Conservation (phyloP, 2,113 vertebrate species). For the Atractosteus spatula region DNA sequence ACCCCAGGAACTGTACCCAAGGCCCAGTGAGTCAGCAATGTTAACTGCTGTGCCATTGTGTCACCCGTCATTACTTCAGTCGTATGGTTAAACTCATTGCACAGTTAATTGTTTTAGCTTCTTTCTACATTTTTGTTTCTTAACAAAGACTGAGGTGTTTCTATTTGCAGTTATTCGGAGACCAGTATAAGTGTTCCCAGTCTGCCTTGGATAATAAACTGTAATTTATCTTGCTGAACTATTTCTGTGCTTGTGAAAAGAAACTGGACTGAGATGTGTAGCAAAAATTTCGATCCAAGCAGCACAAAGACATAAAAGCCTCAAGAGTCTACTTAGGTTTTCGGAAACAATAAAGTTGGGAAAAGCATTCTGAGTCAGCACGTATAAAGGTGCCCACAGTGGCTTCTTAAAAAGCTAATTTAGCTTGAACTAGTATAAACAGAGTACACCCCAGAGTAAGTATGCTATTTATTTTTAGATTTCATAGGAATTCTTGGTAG, state of each 20-base stretch:
- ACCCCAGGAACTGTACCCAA: too few species aligned
- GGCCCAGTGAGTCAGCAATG: too few species aligned
- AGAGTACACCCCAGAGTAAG: neutral
- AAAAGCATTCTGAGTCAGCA: slow-evolving; percentile 4
- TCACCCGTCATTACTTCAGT: too few species aligned
- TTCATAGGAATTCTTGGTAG: neutral
- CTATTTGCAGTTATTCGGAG: too few species aligned
- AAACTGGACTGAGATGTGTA: neutral
- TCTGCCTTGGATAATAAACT: neutral
- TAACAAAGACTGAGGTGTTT: too few species aligned
- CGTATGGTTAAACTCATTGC: too few species aligned
- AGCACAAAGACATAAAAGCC: neutral
- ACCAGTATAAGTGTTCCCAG: neutral
- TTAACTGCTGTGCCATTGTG: too few species aligned
- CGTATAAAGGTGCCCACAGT: neutral
- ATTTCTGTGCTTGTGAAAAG: neutral
- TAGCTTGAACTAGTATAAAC: neutral
- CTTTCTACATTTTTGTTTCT: too few species aligned
- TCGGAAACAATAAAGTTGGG: slow-evolving; percentile 3
- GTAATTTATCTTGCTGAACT: neutral
- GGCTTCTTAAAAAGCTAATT: slow-evolving; percentile 12
- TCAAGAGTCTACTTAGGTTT: slow-evolving; percentile 7
- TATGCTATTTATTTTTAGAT: slow-evolving; percentile 9
- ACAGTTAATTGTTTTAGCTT: too few species aligned
- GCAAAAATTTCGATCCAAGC: neutral